phyloP scores from a whole-genome alignment of 1,140 invertebrate species.

The Micrasema longulum region DNA sequence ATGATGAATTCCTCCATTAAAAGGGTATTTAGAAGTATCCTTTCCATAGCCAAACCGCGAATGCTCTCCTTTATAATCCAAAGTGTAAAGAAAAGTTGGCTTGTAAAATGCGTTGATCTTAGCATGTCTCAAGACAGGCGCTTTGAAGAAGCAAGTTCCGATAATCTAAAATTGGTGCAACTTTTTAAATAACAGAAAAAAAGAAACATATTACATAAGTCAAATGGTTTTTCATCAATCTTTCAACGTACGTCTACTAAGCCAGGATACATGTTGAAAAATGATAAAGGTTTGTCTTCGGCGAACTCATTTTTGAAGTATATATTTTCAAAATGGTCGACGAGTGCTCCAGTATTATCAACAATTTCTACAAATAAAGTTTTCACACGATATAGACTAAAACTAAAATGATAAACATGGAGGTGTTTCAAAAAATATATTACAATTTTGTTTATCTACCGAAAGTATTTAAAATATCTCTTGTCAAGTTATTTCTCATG shows the following conservation, averaged over 20 bases:
- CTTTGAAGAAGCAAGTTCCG: slow-evolving; percentile 33
- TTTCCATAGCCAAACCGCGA: slow-evolving; percentile 60
- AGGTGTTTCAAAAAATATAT: too few species aligned
- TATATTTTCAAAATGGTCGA: background rate
- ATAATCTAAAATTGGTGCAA: slow-evolving; percentile 33
- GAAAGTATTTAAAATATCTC: too few species aligned
- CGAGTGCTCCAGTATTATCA: background rate
- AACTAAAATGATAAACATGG: too few species aligned
- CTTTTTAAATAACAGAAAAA: too few species aligned
- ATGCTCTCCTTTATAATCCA: slow-evolving; percentile 43
- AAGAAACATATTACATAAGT: too few species aligned
- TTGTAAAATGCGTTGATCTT: slow-evolving; percentile 19
- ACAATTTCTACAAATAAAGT: background rate
- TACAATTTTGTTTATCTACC: too few species aligned
- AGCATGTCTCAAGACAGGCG: slow-evolving; percentile 29
- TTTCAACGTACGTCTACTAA: background rate
- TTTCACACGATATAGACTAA: too few species aligned
- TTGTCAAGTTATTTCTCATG: too few species aligned
- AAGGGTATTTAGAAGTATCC: slow-evolving; percentile 60
- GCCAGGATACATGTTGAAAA: background rate
- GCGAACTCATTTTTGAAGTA: background rate
- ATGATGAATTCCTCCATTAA: slow-evolving; percentile 62
- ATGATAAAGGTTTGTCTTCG: background rate
- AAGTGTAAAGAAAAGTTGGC: slow-evolving; percentile 40
- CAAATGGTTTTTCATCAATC: too few species aligned